Conservation (phyloP, 2,797 vertebrate genomes). For the Alcedo atthis region DNA sequence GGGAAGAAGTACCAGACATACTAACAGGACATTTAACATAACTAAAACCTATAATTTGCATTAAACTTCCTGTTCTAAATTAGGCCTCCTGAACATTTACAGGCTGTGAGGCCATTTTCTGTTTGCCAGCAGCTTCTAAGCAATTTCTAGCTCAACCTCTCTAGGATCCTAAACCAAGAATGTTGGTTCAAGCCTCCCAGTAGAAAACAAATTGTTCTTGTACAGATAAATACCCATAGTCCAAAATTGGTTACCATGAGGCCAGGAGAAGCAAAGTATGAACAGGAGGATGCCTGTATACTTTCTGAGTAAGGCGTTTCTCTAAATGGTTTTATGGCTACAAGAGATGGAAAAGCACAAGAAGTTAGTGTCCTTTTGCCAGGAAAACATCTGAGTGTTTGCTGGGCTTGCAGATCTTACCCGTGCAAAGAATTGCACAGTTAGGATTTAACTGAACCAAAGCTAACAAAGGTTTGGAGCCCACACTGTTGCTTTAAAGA, state of each 20-base stretch:
- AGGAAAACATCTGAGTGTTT: background rate
- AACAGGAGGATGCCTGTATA: slow-evolving; percentile 8
- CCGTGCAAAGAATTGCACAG: background rate
- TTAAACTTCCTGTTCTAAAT: background rate
- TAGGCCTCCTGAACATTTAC: background rate
- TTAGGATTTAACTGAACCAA: background rate
- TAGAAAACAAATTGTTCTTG: background rate
- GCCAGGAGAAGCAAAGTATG: slow-evolving; percentile 50
- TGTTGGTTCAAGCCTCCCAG: background rate
- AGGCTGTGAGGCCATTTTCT: background rate
- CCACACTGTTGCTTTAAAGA: background rate
- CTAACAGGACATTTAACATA: background rate
- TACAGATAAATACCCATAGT: background rate
- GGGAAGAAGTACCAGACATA: background rate
- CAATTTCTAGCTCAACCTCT: background rate
- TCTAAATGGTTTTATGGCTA: slow-evolving; percentile 55
- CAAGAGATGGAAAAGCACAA: slow-evolving; percentile 50
- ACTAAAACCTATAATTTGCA: background rate
- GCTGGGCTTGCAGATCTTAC: background rate
- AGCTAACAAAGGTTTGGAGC: background rate
- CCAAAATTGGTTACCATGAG: slow-evolving; percentile 60
- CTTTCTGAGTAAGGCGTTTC: slow-evolving; percentile 38
- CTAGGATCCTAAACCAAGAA: background rate
- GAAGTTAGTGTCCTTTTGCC: background rate
- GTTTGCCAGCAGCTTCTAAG: background rate